Percentiles rank a stretch among this genome's conserved stretches.
Conservation (phyloP, 2,888 invertebrate genomes). For the Zhengitettix transpicula region DNA sequence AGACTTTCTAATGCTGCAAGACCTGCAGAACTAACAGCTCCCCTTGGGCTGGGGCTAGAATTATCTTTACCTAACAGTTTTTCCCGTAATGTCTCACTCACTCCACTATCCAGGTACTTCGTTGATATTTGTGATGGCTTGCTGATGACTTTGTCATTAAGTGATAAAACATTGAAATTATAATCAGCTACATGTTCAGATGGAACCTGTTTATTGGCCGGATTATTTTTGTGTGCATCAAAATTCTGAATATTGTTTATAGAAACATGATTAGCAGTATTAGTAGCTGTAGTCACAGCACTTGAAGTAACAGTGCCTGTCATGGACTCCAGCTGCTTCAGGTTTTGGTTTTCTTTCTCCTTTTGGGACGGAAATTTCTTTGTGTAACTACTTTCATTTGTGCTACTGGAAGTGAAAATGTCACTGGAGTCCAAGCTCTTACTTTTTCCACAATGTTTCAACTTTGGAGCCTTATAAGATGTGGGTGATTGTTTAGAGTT, state of each 20-base stretch:
- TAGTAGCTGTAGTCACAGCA: neutral
- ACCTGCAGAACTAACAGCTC: neutral
- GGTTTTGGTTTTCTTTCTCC: neutral
- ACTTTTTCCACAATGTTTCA: constrained; percentile 60
- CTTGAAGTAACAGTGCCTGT: neutral
- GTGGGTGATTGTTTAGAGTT: neutral
- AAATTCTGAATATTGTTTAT: neutral
- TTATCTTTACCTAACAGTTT: neutral
- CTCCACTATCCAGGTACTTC: neutral
- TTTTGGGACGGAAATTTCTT: neutral
- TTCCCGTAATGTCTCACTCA: neutral
- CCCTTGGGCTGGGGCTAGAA: neutral
- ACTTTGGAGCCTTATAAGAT: constrained; percentile 15
- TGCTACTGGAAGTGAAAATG: constrained; percentile 35
- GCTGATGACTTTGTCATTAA: neutral
- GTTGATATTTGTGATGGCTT: neutral
- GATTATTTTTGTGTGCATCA: too few species aligned
- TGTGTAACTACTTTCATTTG: neutral
- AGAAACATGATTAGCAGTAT: neutral
- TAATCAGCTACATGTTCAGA: neutral
- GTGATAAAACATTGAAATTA: too few species aligned
- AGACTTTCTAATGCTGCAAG: neutral
- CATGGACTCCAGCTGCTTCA: neutral
- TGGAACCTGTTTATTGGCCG: neutral
- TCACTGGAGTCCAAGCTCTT: constrained; percentile 76